These are phyloP conservation scores for Papilio aristodemus DNA, from an alignment of 1,140 invertebrate species.

Conservation along the genomic window DNA sequence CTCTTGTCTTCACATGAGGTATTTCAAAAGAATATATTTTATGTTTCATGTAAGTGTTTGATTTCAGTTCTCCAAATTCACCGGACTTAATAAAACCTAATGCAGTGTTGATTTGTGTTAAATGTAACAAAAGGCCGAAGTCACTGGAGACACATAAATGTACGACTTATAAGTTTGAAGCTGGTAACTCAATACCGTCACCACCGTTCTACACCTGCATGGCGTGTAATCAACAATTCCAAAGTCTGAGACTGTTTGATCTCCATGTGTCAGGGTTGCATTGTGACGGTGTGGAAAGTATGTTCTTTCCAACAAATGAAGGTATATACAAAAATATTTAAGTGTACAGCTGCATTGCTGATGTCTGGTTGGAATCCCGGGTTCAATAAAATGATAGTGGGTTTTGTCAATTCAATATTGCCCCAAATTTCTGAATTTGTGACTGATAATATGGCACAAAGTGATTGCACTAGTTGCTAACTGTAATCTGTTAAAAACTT, in stretches of 20 bases:
- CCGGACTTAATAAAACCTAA: slow-evolving; percentile 48
- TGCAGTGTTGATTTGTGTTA: slow-evolving; percentile 44
- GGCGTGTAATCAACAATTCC: slow-evolving; percentile 48
- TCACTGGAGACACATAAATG: slow-evolving; percentile 43
- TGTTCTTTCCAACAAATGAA: slow-evolving; percentile 52
- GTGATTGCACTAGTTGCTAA: no score
- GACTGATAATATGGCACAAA: no score
- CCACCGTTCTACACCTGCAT: slow-evolving; percentile 36
- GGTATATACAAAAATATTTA: slow-evolving; percentile 41
- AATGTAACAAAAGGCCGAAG: slow-evolving; percentile 39
- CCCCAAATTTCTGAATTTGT: no score
- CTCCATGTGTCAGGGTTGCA: slow-evolving; percentile 50
- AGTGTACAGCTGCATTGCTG: neutral
- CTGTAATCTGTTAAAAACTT: no score
- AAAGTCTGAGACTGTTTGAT: slow-evolving; percentile 46
- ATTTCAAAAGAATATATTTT: slow-evolving; percentile 1
- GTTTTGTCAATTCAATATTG: no score
- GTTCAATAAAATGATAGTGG: no score
- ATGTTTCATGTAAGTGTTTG: neutral
- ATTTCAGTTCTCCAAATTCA: slow-evolving; percentile 48
- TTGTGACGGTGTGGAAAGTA: slow-evolving; percentile 45
- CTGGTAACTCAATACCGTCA: neutral
- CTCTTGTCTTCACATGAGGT: no score
- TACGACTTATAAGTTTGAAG: neutral
- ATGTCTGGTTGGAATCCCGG: no score